Conservation (phyloP, 2,113 vertebrate genomes). For the Actenoides hombroni region DNA sequence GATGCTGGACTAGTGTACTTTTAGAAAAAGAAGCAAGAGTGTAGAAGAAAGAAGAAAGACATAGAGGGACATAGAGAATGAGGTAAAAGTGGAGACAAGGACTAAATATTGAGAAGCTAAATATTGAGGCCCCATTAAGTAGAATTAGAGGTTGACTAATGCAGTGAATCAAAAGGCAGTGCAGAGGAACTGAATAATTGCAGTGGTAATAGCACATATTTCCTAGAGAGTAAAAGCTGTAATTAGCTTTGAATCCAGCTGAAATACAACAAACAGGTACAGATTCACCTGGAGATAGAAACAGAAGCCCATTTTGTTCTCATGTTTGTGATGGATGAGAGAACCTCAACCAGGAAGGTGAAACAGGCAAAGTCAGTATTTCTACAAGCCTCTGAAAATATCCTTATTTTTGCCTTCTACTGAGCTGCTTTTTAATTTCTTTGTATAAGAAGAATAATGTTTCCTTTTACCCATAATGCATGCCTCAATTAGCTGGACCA, state of each 20-base stretch:
- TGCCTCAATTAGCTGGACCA: background rate
- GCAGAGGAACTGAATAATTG: conserved; percentile 40
- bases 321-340: background rate
- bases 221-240: conserved; percentile 31
- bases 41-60: background rate
- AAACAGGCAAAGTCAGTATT: background rate
- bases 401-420: background rate
- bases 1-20: background rate
- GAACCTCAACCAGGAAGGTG: background rate
- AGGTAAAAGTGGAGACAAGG: background rate
- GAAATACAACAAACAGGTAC: conserved; percentile 3
- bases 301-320: conserved; percentile 3
- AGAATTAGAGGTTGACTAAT: conserved; percentile 48
- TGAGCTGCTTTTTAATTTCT: background rate
- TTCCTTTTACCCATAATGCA: background rate
- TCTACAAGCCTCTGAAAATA: background rate
- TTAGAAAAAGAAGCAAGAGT: background rate
- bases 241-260: conserved; percentile 21
- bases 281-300: conserved; percentile 13
- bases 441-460: background rate
- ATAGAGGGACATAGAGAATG: background rate
- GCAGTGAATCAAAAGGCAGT: conserved; percentile 44
- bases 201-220: background rate
- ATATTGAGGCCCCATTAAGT: background rate
- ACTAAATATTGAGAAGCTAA: background rate